Conservation (phyloP, 2,888 invertebrate species). For the Thalpophila matura region DNA sequence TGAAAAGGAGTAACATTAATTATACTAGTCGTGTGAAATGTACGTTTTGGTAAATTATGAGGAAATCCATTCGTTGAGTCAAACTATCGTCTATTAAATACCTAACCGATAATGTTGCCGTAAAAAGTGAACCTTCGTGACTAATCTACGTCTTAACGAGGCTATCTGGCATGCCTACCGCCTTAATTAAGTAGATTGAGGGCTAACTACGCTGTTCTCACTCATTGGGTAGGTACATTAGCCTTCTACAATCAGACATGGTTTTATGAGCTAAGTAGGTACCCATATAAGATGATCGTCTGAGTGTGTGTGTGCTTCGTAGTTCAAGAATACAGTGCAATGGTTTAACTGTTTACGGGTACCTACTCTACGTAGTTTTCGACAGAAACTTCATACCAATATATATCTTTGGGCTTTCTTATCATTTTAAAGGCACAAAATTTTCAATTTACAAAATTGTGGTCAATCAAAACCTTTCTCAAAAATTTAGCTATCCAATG, state of each 20-base stretch:
- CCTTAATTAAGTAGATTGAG: slow-evolving; percentile 61
- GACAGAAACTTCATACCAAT: too few species aligned
- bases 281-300: slow-evolving; percentile 6
- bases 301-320: not conserved
- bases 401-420: too few species aligned
- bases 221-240: slow-evolving; percentile 54
- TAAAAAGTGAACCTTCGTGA: not conserved
- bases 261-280: slow-evolving; percentile 36
- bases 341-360: not conserved
- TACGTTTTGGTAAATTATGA: too few species aligned
- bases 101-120: too few species aligned
- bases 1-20: too few species aligned
- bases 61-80: too few species aligned
- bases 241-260: slow-evolving; percentile 12
- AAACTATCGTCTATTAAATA: too few species aligned
- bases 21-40: too few species aligned
- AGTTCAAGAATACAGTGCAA: slow-evolving; percentile 6
- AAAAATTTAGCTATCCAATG: too few species aligned
- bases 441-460: too few species aligned
- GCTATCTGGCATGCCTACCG: not conserved
- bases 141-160: not conserved
- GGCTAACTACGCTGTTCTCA: slow-evolving; percentile 53
- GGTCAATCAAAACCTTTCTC: too few species aligned
- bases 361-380: slow-evolving; percentile 2
- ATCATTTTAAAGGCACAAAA: too few species aligned